A percentile compares a stretch with the other conserved stretches of the same genome.
phyloP scores from a whole-genome alignment of 2,113 vertebrate genomes.

The Pogona vitticeps region DNA sequence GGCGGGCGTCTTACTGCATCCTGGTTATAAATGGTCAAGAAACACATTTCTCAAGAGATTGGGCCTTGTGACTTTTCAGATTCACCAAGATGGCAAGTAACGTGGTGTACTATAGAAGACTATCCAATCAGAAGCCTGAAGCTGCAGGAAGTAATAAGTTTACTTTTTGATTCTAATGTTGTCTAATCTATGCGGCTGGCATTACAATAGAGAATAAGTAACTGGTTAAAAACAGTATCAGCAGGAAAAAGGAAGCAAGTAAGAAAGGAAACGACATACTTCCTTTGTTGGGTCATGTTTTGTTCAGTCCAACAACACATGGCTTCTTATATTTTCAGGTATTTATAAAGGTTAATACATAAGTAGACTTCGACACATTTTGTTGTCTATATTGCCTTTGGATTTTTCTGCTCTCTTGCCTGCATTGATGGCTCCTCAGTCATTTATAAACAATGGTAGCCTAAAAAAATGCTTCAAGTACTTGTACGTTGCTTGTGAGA shows the following conservation, averaged over 20 bases:
- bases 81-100: accelerated
- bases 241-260: constrained; percentile 5
- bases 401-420: too few species aligned
- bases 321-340: background rate
- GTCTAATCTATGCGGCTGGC: background rate
- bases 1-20: constrained; percentile 21
- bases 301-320: constrained; percentile 3
- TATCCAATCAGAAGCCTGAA: background rate
- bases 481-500: background rate
- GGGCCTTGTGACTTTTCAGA: background rate
- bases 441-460: background rate
- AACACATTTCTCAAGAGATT: constrained; percentile 5
- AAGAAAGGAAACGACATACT: constrained; percentile 15
- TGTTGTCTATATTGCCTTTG: background rate
- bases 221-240: background rate
- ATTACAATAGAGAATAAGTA: background rate
- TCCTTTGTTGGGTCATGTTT: constrained; percentile 11
- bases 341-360: background rate
- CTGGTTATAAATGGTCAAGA: background rate
- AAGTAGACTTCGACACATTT: background rate
- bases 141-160: background rate
- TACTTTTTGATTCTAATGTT: constrained; percentile 1
- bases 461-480: background rate
- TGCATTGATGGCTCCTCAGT: background rate
- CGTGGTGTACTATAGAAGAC: background rate